These are phyloP conservation scores for Oryzias sinensis DNA, from an alignment of 2,797 vertebrate species.

Conservation along the genomic window DNA sequence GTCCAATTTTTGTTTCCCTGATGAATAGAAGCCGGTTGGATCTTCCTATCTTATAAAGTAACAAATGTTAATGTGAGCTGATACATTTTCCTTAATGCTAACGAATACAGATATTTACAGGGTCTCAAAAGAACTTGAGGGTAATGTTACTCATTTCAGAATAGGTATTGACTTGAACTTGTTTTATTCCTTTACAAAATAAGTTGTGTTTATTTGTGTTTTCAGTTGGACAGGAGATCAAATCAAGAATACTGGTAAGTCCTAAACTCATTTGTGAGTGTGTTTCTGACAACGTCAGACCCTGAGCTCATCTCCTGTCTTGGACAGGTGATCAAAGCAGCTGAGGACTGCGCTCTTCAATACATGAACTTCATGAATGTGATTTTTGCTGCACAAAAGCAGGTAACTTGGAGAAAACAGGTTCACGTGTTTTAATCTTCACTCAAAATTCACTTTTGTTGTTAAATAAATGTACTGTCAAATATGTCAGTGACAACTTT, in stretches of 20 bases:
- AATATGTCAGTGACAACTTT: not conserved
- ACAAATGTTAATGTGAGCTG: not conserved
- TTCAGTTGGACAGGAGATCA: slow-evolving; percentile 89
- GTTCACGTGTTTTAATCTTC: not conserved
- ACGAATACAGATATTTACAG: slow-evolving; percentile 85
- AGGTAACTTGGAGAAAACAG: slow-evolving; percentile 71
- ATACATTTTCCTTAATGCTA: slow-evolving; percentile 42
- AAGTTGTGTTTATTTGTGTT: slow-evolving; percentile 6
- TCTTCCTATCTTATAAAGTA: too few relatives aligned
- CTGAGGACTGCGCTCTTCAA: slow-evolving; percentile 90
- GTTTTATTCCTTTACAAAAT: not conserved
- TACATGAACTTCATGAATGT: slow-evolving; percentile 99
- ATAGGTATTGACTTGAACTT: not conserved
- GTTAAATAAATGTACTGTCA: not conserved
- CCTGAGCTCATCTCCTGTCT: slow-evolving; percentile 8
- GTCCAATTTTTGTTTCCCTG: too few relatives aligned
- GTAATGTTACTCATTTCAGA: slow-evolving; percentile 64
- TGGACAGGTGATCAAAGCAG: slow-evolving; percentile 91
- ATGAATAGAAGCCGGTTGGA: too few relatives aligned
- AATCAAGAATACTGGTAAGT: slow-evolving; percentile 93
- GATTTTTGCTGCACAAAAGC: slow-evolving; percentile 96
- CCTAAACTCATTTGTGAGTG: not conserved
- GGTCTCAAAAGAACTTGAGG: slow-evolving; percentile 87
- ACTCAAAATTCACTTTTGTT: not conserved
- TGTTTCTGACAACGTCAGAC: accelerated